phyloP scores from a whole-genome alignment of 2,888 invertebrate genomes.

The Aphodius granarius region DNA sequence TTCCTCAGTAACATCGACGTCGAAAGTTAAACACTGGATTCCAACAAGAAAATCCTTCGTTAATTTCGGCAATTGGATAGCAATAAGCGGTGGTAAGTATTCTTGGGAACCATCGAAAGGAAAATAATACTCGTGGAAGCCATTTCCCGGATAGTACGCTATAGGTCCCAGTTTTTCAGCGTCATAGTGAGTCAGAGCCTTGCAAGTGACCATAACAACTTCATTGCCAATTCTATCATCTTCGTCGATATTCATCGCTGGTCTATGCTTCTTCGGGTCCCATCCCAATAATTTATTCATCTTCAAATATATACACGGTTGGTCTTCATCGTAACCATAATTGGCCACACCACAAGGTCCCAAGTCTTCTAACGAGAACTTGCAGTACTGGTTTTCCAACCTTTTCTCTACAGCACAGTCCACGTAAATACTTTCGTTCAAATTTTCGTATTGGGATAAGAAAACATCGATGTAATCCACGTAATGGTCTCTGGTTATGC shows the following conservation, averaged over 20 bases:
- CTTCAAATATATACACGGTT: slow-evolving; percentile 20
- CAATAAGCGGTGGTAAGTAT: slow-evolving; percentile 17
- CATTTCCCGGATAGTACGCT: slow-evolving; percentile 2
- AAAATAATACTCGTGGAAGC: slow-evolving; percentile 14
- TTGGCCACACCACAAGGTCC: slow-evolving; percentile 17
- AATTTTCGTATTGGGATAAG: slow-evolving; percentile 15
- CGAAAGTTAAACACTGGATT: slow-evolving; percentile 8
- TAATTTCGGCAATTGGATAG: slow-evolving; percentile 13
- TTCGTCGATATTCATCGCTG: neutral
- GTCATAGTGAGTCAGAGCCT: neutral
- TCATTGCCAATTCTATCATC: neutral
- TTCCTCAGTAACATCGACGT: neutral
- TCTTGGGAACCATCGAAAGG: slow-evolving; percentile 21
- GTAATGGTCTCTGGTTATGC: neutral
- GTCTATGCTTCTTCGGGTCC: slow-evolving; percentile 5
- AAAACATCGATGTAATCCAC: slow-evolving; percentile 17
- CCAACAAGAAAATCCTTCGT: slow-evolving; percentile 10
- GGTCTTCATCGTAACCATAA: slow-evolving; percentile 15
- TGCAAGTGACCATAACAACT: slow-evolving; percentile 9
- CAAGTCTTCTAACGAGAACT: slow-evolving; percentile 11
- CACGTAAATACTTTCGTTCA: slow-evolving; percentile 16
- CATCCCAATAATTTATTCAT: slow-evolving; percentile 19
- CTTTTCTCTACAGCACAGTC: slow-evolving; percentile 16
- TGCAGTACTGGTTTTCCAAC: slow-evolving; percentile 1
- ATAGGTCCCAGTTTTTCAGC: slow-evolving; percentile 15